Evolutionary conservation across 2,113 vertebrate species (phyloP).

Genomic region (human): DNA sequence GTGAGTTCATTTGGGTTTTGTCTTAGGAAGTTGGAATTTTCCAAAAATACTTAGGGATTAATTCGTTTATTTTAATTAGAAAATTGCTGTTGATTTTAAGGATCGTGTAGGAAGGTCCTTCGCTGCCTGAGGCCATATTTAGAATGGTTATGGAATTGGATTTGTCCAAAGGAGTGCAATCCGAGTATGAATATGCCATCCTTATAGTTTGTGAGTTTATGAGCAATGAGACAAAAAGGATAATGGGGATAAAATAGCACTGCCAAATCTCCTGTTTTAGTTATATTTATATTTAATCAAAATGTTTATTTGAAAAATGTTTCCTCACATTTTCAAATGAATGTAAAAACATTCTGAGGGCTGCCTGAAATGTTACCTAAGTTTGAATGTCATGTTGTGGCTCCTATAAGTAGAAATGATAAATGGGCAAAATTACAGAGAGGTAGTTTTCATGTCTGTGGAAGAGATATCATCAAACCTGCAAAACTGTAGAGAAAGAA

Average conservation of each 20-base stretch:
- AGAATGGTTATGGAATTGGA: not conserved
- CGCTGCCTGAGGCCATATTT: not conserved
- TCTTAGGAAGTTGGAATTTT: conserved; percentile 10
- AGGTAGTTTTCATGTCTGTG: not conserved
- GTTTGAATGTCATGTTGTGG: not conserved
- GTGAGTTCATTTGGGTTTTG: conserved; percentile 41
- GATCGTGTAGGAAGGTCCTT: not conserved
- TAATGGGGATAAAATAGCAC: not conserved
- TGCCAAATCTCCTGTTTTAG: not conserved
- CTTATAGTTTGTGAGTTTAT: not conserved
- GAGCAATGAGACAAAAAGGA: not conserved
- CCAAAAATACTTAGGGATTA: conserved; percentile 55
- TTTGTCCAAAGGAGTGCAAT: not conserved
- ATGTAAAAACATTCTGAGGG: not conserved
- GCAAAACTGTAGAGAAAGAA: not conserved
- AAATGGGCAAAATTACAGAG: not conserved
- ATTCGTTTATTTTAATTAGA: conserved; percentile 22
- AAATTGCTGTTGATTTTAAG: conserved; percentile 2
- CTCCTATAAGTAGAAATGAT: not conserved
- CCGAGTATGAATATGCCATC: not conserved
- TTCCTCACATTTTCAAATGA: not conserved
- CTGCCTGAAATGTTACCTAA: not conserved
- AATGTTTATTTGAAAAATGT: not conserved
- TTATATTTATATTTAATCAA: not conserved
- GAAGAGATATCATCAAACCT: not conserved